Evolutionary conservation across 2,888 invertebrate genomes (phyloP).

Genomic region (Heliconius hortense): DNA sequence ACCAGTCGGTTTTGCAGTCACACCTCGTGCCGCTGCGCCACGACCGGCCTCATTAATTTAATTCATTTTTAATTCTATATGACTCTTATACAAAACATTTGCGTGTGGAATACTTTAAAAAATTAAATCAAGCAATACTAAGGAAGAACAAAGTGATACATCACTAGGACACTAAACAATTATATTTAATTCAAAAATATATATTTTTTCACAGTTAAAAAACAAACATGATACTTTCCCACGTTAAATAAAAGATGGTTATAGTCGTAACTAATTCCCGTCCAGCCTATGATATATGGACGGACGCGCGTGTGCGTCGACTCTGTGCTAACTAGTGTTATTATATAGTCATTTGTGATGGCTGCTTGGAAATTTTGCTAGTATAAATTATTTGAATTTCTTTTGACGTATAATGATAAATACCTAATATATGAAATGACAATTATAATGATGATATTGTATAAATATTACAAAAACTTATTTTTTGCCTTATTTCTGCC

Average conservation of each 20-base stretch:
- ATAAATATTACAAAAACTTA: no score
- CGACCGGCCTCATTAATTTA: no score
- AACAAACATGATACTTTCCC: constrained; percentile 45
- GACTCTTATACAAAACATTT: no score
- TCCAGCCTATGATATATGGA: constrained; percentile 74
- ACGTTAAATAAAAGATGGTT: constrained; percentile 71
- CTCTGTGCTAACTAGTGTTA: constrained; percentile 54
- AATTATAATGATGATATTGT: no score
- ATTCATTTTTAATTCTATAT: no score
- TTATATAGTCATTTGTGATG: constrained; percentile 66
- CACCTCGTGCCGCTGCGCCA: no score
- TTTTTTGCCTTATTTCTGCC: no score
- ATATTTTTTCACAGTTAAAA: not conserved
- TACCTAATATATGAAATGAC: no score
- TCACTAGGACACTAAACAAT: not conserved
- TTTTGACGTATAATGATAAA: constrained; percentile 31
- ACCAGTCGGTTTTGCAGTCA: no score
- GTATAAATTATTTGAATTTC: constrained; percentile 45
- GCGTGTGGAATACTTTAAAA: no score
- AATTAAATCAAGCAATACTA: not conserved
- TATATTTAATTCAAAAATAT: not conserved
- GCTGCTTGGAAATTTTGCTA: constrained; percentile 45
- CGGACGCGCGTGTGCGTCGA: constrained; percentile 54
- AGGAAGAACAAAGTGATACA: not conserved
- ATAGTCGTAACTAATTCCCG: constrained; percentile 67